phyloP scores from a whole-genome alignment of 2,797 vertebrate genomes.

The Schizopygopsis malacanthus region DNA sequence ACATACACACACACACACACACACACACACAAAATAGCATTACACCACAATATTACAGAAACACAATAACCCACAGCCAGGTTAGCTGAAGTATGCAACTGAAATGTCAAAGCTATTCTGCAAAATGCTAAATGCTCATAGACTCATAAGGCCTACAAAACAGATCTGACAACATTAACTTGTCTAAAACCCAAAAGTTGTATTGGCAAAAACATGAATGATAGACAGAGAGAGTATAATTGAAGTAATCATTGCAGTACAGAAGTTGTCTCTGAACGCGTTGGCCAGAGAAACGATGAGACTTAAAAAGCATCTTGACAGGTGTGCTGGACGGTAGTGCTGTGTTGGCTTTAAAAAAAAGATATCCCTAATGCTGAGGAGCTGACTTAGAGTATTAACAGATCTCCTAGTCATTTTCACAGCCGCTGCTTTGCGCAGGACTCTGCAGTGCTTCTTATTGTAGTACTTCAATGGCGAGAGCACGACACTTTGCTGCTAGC shows the following conservation, averaged over 20 bases:
- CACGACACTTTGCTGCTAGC: slow-evolving; percentile 1
- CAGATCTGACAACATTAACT: not conserved
- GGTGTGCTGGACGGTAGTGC: slow-evolving; percentile 1
- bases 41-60: not conserved
- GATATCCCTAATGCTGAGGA: not conserved
- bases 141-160: not conserved
- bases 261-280: not conserved
- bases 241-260: not conserved
- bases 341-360: slow-evolving; percentile 10
- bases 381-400: slow-evolving; percentile 7
- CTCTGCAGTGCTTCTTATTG: not conserved
- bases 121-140: not conserved
- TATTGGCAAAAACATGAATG: not conserved
- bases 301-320: slow-evolving; percentile 14
- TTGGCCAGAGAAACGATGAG: not conserved
- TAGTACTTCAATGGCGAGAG: not conserved
- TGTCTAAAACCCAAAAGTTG: not conserved
- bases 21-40: not conserved
- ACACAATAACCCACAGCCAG: not conserved
- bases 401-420: not conserved
- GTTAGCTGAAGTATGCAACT: not conserved
- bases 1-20: too few relatives aligned
- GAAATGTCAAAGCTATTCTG: not conserved
- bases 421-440: not conserved
- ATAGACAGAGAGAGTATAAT: not conserved